Conservation (phyloP, 2,113 vertebrate species). For the Nematolebias whitei region DNA sequence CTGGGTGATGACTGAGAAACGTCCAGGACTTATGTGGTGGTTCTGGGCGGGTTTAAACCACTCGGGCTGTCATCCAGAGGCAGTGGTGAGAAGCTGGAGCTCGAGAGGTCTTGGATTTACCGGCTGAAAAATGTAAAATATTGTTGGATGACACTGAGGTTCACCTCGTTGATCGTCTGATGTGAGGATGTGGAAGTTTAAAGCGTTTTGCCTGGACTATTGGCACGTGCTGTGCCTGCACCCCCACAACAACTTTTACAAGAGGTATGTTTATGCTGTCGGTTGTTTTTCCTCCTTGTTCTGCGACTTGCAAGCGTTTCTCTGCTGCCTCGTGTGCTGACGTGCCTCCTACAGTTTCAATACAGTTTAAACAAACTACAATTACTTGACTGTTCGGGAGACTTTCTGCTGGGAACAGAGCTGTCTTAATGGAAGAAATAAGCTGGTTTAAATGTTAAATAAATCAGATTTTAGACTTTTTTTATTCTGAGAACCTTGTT, state of each 20-base stretch:
- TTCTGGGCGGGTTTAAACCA: conserved; percentile 60
- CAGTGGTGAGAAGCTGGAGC: conserved; percentile 27
- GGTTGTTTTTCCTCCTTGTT: no score
- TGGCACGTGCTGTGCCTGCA: conserved; percentile 97
- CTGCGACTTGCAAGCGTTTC: no score
- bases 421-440: no score
- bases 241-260: conserved; percentile 91
- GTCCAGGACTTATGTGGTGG: conserved; percentile 61
- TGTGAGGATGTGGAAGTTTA: conserved; percentile 90
- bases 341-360: neutral
- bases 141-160: conserved; percentile 2
- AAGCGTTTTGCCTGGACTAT: conserved; percentile 97
- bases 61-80: conserved; percentile 44
- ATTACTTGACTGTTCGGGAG: no score
- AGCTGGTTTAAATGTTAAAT: no score
- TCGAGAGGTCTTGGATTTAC: conserved; percentile 25
- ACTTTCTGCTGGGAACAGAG: no score
- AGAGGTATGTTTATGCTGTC: conserved; percentile 84
- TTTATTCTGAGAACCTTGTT: conserved; percentile 27
- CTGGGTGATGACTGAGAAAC: conserved; percentile 33
- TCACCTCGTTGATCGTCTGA: conserved; percentile 47
- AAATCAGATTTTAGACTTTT: conserved; percentile 7
- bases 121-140: conserved; percentile 33
- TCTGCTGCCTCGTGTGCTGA: no score
- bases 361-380: no score